Evolutionary conservation across 64 coral and sea anemone genomes (phyloP), one percentile per base, ranked within the genome.

Genomic region (Platygyra sinensis): DNA sequence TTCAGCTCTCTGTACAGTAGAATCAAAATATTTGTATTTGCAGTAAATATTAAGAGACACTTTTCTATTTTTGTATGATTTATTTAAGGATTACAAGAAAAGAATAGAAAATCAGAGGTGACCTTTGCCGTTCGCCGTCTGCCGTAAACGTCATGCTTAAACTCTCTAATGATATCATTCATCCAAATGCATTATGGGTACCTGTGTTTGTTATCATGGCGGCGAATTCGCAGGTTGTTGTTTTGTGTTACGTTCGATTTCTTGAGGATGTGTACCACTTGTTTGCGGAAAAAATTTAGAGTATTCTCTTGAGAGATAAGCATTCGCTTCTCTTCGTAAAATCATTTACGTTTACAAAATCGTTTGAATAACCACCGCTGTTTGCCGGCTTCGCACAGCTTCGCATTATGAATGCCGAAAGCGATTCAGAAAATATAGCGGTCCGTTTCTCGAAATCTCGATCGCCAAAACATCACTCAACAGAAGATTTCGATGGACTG

Each of bases 371-470:
- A 69, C 20, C 8, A 19, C 8, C 4, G 10, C 22, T 69, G 22
- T 22, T 11, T 11, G 6, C 4, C 18, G 25, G 24, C 22, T 67
- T 22, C 20, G 24, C 9, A 22, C 20, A 24, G n/a, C 64, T 67
- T 69, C 65, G 9, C 10, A 65, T n/a, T 10, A 85, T 85, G 81
- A 24, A 64, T 15, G 13, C 36, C 20, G 36, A 67, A 85, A 71
- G 62, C 52, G 22, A 85, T 14, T 29, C 22, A 9, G 24, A 24
- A 24, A 24, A 67, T 6, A 8, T 51, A 4, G 12, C 30, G 17
- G 36, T 85, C n/a, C 3, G 9, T 20, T 85, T 85, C 12, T 67
- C 63, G n/a, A 85, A 85, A 28, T 85, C 62, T 10, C 81, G 81
- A 39, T 85, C 81, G 39, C 62, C 19, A 15, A 85, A 33, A 72